Percentiles rank a stretch among this genome's conserved stretches.
These are phyloP conservation scores for Andrena haemorrhoa DNA, from an alignment of 2,888 invertebrate species.

Conservation along the genomic window DNA sequence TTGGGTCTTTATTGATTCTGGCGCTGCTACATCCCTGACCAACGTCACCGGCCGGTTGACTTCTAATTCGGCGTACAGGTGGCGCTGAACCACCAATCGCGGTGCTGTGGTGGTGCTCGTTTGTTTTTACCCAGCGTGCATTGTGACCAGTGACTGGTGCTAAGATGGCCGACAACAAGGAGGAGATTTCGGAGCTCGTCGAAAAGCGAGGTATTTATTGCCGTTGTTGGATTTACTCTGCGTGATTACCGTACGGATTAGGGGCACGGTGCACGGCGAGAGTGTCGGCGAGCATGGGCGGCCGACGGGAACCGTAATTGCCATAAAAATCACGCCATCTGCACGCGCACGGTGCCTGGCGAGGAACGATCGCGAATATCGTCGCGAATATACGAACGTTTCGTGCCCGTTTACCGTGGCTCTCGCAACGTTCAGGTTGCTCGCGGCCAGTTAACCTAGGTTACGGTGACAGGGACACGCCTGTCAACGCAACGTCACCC, in stretches of 20 bases:
- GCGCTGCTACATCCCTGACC: conserved; percentile 57
- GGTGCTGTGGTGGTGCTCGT: conserved; percentile 71
- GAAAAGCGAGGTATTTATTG: conserved; percentile 84
- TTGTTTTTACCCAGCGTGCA: conserved; percentile 84
- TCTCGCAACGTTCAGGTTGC: conserved; percentile 31
- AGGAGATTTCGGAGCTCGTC: conserved; percentile 84
- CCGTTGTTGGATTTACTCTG: conserved; percentile 51
- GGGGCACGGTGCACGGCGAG: conserved; percentile 23
- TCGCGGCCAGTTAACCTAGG: conserved; percentile 32
- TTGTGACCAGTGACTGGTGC: conserved; percentile 84
- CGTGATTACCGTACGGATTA: conserved; percentile 52
- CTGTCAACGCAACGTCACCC: conserved; percentile 60
- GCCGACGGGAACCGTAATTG: conserved; percentile 64
- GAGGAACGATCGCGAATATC: conserved; percentile 63
- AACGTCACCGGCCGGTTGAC: conserved; percentile 67
- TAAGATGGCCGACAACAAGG: conserved; percentile 85
- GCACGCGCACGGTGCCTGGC: conserved; percentile 66
- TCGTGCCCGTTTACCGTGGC: conserved; percentile 31
- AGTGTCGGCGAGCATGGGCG: conserved; percentile 4
- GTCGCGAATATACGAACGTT: conserved; percentile 49
- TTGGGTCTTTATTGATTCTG: neutral
- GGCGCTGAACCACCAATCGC: conserved; percentile 56
- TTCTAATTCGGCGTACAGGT: conserved; percentile 54
- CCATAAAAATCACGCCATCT: conserved; percentile 78
- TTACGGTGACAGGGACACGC: conserved; percentile 34